These are phyloP conservation scores for Drosophila paramelanica DNA, from an alignment of 2,888 invertebrate species.

Conservation along the genomic window DNA sequence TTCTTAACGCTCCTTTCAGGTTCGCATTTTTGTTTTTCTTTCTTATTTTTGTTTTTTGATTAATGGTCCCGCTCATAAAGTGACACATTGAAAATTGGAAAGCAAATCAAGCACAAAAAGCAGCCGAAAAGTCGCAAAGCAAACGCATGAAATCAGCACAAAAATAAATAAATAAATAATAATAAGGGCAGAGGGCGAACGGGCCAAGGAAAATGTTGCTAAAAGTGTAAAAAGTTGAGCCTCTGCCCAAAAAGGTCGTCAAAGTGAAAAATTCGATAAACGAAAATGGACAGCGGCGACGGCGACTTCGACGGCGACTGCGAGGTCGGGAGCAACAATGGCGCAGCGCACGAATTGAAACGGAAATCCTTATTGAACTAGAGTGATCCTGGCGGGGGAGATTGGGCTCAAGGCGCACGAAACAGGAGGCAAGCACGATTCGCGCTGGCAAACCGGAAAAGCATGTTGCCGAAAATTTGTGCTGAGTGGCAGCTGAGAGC, in stretches of 20 bases:
- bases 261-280: slow-evolving; percentile 78
- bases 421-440: slow-evolving; percentile 20
- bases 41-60: slow-evolving; percentile 61
- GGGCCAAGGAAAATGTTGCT: slow-evolving; percentile 58
- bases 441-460: slow-evolving; percentile 70
- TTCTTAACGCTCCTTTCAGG: slow-evolving; percentile 64
- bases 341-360: slow-evolving; percentile 77
- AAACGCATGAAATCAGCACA: slow-evolving; percentile 77
- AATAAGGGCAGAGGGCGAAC: slow-evolving; percentile 23
- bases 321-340: slow-evolving; percentile 46
- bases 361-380: slow-evolving; percentile 84
- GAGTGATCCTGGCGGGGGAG: slow-evolving; percentile 47
- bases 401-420: slow-evolving; percentile 10
- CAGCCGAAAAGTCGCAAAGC: slow-evolving; percentile 62
- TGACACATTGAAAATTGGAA: slow-evolving; percentile 80
- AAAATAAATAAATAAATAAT: slow-evolving; percentile 61
- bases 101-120: slow-evolving; percentile 77
- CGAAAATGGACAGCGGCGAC: slow-evolving; percentile 61
- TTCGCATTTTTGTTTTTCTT: slow-evolving; percentile 28
- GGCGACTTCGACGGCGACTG: slow-evolving; percentile 8
- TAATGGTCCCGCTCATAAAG: slow-evolving; percentile 78
- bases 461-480: slow-evolving; percentile 78
- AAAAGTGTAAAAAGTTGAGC: slow-evolving; percentile 76
- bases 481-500: slow-evolving; percentile 77
- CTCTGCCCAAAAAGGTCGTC: slow-evolving; percentile 68